These are phyloP conservation scores for Dryoscopus gambensis DNA, from an alignment of 2,113 vertebrate species.

Conservation along the genomic window DNA sequence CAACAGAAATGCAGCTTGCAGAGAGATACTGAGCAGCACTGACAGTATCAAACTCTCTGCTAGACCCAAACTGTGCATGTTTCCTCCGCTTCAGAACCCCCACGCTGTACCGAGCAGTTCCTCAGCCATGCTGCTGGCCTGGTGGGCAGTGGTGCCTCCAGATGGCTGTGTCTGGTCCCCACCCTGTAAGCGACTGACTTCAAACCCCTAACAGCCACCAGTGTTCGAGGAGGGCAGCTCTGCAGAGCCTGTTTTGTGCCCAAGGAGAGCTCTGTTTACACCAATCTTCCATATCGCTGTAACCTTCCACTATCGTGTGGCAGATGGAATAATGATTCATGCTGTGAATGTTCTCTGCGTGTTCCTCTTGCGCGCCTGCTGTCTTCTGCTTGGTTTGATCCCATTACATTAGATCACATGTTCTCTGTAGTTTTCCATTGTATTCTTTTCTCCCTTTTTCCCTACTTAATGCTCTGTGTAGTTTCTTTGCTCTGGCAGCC, in stretches of 20 bases:
- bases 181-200: neutral
- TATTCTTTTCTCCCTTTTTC: neutral
- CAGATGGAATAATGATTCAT: constrained; percentile 67
- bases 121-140: constrained; percentile 9
- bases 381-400: constrained; percentile 60
- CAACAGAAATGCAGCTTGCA: constrained; percentile 31
- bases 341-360: constrained; percentile 61
- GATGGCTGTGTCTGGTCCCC: neutral
- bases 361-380: constrained; percentile 57
- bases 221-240: constrained; percentile 22
- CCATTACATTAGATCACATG: constrained; percentile 55
- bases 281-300: constrained; percentile 26
- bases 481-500: constrained; percentile 56
- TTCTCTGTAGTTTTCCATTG: constrained; percentile 65
- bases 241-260: constrained; percentile 21
- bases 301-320: constrained; percentile 56
- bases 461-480: neutral
- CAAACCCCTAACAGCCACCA: neutral
- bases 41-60: constrained; percentile 21
- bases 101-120: neutral
- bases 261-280: constrained; percentile 46
- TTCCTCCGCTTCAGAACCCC: constrained; percentile 14
- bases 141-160: constrained; percentile 17
- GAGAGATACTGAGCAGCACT: constrained; percentile 36
- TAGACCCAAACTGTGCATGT: constrained; percentile 34